phyloP scores from a whole-genome alignment of 2,113 vertebrate species.

The Carettochelys insculpta region DNA sequence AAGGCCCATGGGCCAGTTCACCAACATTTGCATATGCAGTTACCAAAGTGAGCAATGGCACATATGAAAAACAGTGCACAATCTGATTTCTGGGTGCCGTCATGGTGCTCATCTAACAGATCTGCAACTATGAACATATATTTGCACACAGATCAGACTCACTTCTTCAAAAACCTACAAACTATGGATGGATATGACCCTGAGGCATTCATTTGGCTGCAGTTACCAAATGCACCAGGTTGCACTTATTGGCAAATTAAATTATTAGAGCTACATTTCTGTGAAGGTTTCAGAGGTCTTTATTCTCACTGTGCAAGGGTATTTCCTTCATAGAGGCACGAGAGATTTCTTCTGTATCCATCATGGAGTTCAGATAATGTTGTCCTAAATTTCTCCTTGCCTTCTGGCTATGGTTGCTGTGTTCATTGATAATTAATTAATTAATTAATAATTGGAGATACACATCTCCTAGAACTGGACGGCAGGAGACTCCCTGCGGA shows the following conservation, averaged over 20 bases:
- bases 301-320: not conserved
- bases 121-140: not conserved
- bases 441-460: no score
- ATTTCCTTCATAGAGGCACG: not conserved
- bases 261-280: not conserved
- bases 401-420: not conserved
- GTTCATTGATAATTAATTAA: no score
- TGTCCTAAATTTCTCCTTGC: not conserved
- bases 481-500: not conserved
- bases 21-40: not conserved
- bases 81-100: not conserved
- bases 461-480: no score
- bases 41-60: not conserved
- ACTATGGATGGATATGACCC: not conserved
- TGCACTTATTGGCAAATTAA: not conserved
- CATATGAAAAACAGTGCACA: not conserved
- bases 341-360: not conserved
- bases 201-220: not conserved
- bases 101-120: not conserved
- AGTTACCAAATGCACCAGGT: not conserved
- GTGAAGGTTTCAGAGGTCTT: not conserved
- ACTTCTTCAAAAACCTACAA: not conserved
- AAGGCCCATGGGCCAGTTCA: not conserved
- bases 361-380: not conserved
- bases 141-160: accelerated